Percentiles rank a stretch among this genome's conserved stretches.
These are phyloP conservation scores for Plagiodera versicolora DNA, from an alignment of 2,888 invertebrate species.

Conservation along the genomic window DNA sequence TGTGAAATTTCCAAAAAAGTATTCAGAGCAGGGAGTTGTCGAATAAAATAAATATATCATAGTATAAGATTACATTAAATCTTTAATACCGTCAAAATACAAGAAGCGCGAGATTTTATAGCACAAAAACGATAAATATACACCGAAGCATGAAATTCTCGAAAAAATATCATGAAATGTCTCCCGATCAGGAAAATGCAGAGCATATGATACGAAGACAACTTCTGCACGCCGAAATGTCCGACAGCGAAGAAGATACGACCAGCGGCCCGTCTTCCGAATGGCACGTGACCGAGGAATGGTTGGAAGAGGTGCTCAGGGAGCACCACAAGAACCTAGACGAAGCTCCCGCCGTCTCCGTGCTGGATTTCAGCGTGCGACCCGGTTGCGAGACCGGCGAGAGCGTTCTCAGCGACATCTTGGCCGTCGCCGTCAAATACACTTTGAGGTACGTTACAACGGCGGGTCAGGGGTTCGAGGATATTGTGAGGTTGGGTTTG, in stretches of 20 bases:
- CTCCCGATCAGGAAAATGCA: too few relatives aligned
- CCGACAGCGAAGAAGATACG: slow-evolving; percentile 60
- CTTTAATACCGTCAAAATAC: too few relatives aligned
- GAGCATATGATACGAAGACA: too few relatives aligned
- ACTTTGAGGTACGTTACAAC: slow-evolving; percentile 50
- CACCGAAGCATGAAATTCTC: neutral
- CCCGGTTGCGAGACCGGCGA: slow-evolving; percentile 68
- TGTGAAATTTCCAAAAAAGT: too few relatives aligned
- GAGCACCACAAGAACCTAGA: slow-evolving; percentile 54
- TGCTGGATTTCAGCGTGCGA: slow-evolving; percentile 59
- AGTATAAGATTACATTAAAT: too few relatives aligned
- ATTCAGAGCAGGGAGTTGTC: too few relatives aligned
- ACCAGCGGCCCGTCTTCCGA: slow-evolving; percentile 55
- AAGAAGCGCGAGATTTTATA: too few relatives aligned
- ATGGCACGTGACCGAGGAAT: slow-evolving; percentile 61
- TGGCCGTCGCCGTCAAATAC: slow-evolving; percentile 74
- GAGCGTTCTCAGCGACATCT: slow-evolving; percentile 74
- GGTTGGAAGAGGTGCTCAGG: slow-evolving; percentile 59
- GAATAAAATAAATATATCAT: too few relatives aligned
- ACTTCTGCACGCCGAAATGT: slow-evolving; percentile 52
- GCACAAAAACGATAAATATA: neutral
- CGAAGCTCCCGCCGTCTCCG: slow-evolving; percentile 47
- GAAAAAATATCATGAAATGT: neutral
- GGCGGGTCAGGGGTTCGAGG: too few relatives aligned
- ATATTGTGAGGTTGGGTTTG: too few relatives aligned